These are phyloP conservation scores for Lithosia quadra DNA, from an alignment of 2,888 invertebrate species.

Conservation along the genomic window DNA sequence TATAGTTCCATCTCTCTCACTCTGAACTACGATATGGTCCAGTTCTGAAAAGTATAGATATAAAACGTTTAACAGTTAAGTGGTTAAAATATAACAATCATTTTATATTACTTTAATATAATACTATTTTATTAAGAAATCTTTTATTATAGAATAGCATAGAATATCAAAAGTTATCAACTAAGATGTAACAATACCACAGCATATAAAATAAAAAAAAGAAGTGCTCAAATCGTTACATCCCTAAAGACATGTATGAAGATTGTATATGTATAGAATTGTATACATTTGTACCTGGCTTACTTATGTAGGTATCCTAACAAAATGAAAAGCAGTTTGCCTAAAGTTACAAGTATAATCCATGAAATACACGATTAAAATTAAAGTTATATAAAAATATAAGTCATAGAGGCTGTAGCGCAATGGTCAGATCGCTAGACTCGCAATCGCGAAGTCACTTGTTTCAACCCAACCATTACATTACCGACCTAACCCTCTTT, in stretches of 20 bases:
- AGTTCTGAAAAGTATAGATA: background rate
- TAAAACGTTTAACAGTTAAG: background rate
- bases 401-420: background rate
- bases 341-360: background rate
- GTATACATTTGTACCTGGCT: background rate
- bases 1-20: too few species aligned
- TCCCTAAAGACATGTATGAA: background rate
- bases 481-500: background rate
- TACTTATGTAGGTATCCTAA: background rate
- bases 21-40: too few species aligned
- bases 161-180: background rate
- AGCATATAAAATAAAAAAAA: background rate
- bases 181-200: background rate
- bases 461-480: background rate
- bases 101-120: background rate
- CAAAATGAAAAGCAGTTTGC: background rate
- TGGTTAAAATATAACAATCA: background rate
- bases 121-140: background rate
- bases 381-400: background rate
- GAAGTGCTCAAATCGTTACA: background rate
- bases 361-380: background rate
- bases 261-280: background rate
- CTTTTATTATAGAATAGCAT: too few species aligned
- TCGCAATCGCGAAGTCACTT: background rate
- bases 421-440: background rate